Base-by-base conservation (phyloP, 1,140 invertebrate genomes). In the Notospermus geniculatus region DNA sequence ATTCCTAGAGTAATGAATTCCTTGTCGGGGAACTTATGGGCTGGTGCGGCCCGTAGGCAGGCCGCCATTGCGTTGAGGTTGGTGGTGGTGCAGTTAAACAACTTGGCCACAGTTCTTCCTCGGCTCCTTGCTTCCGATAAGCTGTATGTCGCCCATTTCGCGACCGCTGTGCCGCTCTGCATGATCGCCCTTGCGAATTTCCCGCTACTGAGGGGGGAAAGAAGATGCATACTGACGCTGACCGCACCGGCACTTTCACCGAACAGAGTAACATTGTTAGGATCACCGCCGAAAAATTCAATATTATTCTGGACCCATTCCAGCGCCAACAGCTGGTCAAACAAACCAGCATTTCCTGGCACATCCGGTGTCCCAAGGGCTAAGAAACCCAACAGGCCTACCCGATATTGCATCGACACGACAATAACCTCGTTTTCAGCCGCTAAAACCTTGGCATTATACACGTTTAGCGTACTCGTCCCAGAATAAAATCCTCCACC, bases 401-500 rank as follows among this genome's bases (percentile, higher is more conserved):
- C 87, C 57, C 95, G 86, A 78, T 98, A 97, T 77, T 97, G 93
- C 87, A 97, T 93, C 29, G 93, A 91, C 2, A 97, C 93, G 61
- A 97, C 84, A 53, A 98, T 91, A n/a, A 98, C 86, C 71, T 96
- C 90, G 55, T 77, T 77, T 62, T 77, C 76, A 15, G 90, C 89
- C 0, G 92, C 93, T 41, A 98, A 81, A 73, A 90, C 90, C 66
- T 83, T 82, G 57, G 88, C 91, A 82, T 98, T 93, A 81, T 98
- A 98, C 17, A 98, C 88, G 77, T 97, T 93, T 65, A 98, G 83
- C 23, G 93, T 95, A 22, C 91, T 89, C 9, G 91, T 91, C 23
- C 95, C 94, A 41, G 90, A 93, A 79, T 94, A 95, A 82, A 97
- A 98, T 1, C 94, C 93, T 32, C 95, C 95, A 39, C 96, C 95